phyloP scores from a whole-genome alignment of 1,140 invertebrate genomes.

The Whitmania pigra region DNA sequence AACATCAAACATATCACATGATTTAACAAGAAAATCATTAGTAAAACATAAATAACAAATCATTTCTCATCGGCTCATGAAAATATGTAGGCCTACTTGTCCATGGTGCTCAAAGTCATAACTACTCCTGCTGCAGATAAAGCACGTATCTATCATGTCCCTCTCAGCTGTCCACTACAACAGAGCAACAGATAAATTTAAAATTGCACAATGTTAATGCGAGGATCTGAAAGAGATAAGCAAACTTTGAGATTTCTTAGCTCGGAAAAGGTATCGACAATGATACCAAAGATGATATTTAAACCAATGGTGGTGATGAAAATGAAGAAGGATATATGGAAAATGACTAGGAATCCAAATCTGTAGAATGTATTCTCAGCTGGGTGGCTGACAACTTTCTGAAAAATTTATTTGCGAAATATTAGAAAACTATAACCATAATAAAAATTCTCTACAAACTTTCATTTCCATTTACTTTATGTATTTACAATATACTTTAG shows the following conservation, averaged over 20 bases:
- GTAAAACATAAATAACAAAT: too few species aligned
- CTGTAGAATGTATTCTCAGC: constrained; percentile 24
- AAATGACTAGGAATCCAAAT: constrained; percentile 27
- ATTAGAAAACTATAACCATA: not conserved
- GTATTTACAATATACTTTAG: not conserved
- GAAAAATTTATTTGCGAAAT: not conserved
- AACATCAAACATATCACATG: too few species aligned
- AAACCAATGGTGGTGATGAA: constrained; percentile 39
- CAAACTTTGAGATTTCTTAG: constrained; percentile 38
- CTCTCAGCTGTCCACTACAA: constrained; percentile 40
- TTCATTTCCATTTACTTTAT: not conserved
- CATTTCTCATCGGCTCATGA: too few species aligned
- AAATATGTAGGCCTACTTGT: constrained; percentile 27
- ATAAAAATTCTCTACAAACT: too few species aligned
- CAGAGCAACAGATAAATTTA: constrained; percentile 20
- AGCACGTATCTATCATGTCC: constrained; percentile 39
- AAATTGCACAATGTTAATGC: not conserved
- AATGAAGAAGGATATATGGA: constrained; percentile 38
- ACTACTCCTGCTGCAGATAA: constrained; percentile 39
- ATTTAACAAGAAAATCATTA: too few species aligned
- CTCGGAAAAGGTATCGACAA: constrained; percentile 42
- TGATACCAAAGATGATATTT: constrained; percentile 42
- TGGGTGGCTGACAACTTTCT: constrained; percentile 23
- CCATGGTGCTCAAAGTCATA: constrained; percentile 40
- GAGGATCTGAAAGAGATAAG: not conserved